Evolutionary conservation across 2,888 invertebrate species (phyloP).

Genomic region (Maniola hyperantus): DNA sequence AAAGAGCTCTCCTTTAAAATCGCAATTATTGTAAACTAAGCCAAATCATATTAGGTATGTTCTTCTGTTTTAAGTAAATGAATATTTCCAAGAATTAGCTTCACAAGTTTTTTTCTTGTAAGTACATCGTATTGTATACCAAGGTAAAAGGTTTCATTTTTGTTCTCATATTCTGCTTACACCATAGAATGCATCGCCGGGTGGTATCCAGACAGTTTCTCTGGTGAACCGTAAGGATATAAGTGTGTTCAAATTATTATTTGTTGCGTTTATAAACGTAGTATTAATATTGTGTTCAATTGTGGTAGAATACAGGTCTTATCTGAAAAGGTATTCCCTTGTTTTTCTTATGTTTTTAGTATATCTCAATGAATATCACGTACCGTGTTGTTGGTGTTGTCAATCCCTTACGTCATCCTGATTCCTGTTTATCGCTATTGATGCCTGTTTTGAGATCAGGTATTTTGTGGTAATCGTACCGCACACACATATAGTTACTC

Average conservation of each 20-base stretch:
- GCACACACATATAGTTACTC: no score
- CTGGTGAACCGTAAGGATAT: slow-evolving; percentile 20
- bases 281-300: neutral
- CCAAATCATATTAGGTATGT: no score
- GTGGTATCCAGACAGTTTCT: slow-evolving; percentile 24
- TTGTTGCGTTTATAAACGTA: neutral
- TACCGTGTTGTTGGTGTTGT: no score
- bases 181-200: slow-evolving; percentile 24
- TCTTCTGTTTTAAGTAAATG: no score
- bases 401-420: no score
- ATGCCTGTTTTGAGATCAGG: no score
- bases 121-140: slow-evolving; percentile 12
- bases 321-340: neutral
- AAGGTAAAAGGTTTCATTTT: slow-evolving; percentile 15
- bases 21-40: no score
- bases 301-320: neutral
- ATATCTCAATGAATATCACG: no score
- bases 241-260: neutral
- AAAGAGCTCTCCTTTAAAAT: no score
- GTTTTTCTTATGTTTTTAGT: no score
- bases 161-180: slow-evolving; percentile 33
- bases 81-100: neutral
- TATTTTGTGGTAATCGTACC: no score
- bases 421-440: no score
- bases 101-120: neutral